These are phyloP conservation scores for Ctenodactylus gundi DNA, from an alignment of 2,113 vertebrate genomes.

Conservation along the genomic window DNA sequence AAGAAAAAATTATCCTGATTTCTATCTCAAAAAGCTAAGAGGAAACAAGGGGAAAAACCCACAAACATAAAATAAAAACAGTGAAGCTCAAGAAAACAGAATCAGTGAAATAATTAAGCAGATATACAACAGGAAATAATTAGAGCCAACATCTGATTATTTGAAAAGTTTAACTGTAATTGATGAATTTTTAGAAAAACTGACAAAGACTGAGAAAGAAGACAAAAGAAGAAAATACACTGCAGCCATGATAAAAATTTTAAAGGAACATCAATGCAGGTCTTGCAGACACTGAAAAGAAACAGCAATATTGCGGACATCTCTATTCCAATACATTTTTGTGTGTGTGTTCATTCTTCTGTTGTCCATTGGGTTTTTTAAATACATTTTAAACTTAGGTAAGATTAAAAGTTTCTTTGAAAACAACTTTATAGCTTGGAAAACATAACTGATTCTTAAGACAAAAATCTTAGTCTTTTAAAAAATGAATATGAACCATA, in stretches of 20 bases:
- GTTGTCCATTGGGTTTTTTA: no score
- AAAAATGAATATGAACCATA: neutral
- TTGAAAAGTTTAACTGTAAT: neutral
- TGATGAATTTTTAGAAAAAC: neutral
- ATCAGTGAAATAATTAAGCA: neutral
- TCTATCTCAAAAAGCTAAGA: neutral
- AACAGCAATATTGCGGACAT: neutral
- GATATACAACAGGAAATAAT: neutral
- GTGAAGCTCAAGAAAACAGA: neutral
- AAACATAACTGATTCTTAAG: neutral
- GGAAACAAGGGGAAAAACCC: neutral
- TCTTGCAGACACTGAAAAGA: neutral
- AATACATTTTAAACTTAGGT: neutral
- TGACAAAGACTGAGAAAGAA: neutral
- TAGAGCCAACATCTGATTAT: neutral
- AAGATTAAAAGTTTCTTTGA: neutral
- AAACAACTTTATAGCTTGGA: neutral
- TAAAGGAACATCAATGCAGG: neutral
- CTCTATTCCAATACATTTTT: neutral
- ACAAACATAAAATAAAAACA: neutral
- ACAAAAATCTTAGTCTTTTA: neutral
- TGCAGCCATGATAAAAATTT: neutral
- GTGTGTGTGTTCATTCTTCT: no score
- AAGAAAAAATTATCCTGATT: constrained; percentile 4
- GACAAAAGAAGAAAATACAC: neutral